Conservation (phyloP, 2,888 invertebrate genomes). For the Eristalis intricaria region DNA sequence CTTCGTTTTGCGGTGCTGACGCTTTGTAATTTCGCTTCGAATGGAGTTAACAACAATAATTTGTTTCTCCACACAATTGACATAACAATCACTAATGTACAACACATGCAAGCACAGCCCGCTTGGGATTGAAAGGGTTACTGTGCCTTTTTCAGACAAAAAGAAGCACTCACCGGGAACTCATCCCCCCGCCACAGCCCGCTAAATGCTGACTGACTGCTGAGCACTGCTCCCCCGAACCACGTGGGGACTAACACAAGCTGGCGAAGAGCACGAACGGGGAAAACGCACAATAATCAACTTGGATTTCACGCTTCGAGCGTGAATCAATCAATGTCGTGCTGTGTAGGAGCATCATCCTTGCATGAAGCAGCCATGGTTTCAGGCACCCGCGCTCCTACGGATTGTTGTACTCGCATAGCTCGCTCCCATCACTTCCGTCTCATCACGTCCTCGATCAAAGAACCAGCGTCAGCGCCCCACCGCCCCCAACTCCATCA, state of each 20-base stretch:
- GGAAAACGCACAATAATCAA: slow-evolving; percentile 51
- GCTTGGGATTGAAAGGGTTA: background rate
- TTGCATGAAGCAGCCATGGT: background rate
- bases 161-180: background rate
- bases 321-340: slow-evolving; percentile 66
- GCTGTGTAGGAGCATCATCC: slow-evolving; percentile 25
- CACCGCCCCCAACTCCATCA: background rate
- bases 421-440: slow-evolving; percentile 10
- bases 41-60: slow-evolving; percentile 68
- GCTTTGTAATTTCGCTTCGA: slow-evolving; percentile 67
- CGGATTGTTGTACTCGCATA: slow-evolving; percentile 27
- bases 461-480: slow-evolving; percentile 20
- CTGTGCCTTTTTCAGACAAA: background rate
- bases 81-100: slow-evolving; percentile 68
- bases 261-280: background rate
- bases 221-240: background rate
- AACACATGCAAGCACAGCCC: slow-evolving; percentile 49
- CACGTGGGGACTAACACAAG: background rate
- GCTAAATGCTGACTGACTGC: background rate
- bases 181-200: background rate
- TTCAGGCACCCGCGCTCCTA: slow-evolving; percentile 1
- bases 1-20: slow-evolving; percentile 51
- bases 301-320: slow-evolving; percentile 41
- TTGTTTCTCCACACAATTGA: slow-evolving; percentile 69
- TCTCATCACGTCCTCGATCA: slow-evolving; percentile 37